phyloP scores from a whole-genome alignment of 1,140 invertebrate genomes.

The Heliothis subflexa region DNA sequence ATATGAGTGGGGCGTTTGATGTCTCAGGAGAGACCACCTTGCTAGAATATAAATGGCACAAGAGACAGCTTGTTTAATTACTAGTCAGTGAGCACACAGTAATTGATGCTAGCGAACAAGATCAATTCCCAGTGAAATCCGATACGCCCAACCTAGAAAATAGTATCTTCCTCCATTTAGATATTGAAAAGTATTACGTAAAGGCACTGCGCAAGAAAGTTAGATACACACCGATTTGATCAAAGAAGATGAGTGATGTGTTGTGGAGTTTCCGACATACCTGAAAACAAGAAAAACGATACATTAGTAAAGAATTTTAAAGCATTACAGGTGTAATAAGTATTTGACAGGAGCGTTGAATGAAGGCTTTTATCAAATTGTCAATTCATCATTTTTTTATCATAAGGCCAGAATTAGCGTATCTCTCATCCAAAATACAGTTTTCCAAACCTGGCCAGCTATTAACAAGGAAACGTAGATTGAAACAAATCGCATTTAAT shows the following conservation, averaged over 20 bases:
- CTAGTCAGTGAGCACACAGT: conserved; percentile 24
- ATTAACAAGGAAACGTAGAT: conserved; percentile 3
- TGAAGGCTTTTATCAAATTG: too few species aligned
- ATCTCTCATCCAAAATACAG: not conserved
- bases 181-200: not conserved
- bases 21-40: conserved; percentile 30
- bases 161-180: conserved; percentile 20
- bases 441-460: not conserved
- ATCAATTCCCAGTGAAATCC: conserved; percentile 44
- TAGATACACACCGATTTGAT: not conserved
- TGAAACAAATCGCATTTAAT: conserved; percentile 23
- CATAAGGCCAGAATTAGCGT: too few species aligned
- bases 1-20: conserved; percentile 34
- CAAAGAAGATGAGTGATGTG: too few species aligned
- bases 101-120: conserved; percentile 42
- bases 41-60: conserved; percentile 31
- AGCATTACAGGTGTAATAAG: not conserved
- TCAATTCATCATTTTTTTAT: too few species aligned
- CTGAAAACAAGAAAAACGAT: conserved; percentile 4
- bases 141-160: conserved; percentile 24
- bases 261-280: conserved; percentile 4
- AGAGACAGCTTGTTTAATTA: conserved; percentile 38
- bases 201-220: not conserved
- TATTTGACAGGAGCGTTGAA: too few species aligned
- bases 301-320: not conserved